A percentile compares a stretch with the other conserved stretches of the same genome.
These are phyloP conservation scores for Anaspis maculata DNA, from an alignment of 2,888 invertebrate genomes.

Conservation along the genomic window DNA sequence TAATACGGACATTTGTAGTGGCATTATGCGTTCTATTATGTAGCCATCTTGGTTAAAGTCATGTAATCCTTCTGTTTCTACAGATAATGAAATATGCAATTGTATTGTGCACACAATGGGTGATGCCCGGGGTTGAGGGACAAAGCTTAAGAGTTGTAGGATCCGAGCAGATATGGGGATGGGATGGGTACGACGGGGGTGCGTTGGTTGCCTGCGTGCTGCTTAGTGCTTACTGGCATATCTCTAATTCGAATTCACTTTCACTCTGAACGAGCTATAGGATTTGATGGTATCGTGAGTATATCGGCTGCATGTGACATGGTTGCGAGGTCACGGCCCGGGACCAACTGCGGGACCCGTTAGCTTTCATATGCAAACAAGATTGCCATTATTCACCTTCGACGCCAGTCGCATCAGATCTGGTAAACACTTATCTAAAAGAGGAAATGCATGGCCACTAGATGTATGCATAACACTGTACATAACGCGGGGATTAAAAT, in stretches of 20 bases:
- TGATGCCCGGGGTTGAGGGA: constrained; percentile 17
- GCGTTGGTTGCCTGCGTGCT: too few relatives aligned
- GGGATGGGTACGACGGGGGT: too few relatives aligned
- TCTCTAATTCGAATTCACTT: constrained; percentile 26
- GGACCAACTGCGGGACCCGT: constrained; percentile 19
- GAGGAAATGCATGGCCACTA: constrained; percentile 16
- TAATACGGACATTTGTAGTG: constrained; percentile 34
- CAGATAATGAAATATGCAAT: constrained; percentile 34
- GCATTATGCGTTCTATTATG: constrained; percentile 32
- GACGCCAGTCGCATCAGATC: constrained; percentile 26
- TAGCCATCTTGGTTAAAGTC: constrained; percentile 25
- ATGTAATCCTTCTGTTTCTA: constrained; percentile 33
- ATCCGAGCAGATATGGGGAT: too few relatives aligned
- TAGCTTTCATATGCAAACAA: constrained; percentile 41
- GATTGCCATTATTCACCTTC: constrained; percentile 40
- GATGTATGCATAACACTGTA: constrained; percentile 8
- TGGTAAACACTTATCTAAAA: constrained; percentile 25
- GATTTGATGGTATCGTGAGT: constrained; percentile 26
- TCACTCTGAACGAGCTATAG: constrained; percentile 19
- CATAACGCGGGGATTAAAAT: constrained; percentile 13
- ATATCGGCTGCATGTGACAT: constrained; percentile 30
- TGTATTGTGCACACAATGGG: constrained; percentile 31
- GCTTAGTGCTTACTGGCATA: constrained; percentile 16
- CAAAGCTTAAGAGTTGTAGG: constrained; percentile 12
- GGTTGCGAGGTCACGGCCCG: constrained; percentile 20